Evolutionary conservation across 2,113 vertebrate species (phyloP).

Genomic region (Dipodomys merriami): DNA sequence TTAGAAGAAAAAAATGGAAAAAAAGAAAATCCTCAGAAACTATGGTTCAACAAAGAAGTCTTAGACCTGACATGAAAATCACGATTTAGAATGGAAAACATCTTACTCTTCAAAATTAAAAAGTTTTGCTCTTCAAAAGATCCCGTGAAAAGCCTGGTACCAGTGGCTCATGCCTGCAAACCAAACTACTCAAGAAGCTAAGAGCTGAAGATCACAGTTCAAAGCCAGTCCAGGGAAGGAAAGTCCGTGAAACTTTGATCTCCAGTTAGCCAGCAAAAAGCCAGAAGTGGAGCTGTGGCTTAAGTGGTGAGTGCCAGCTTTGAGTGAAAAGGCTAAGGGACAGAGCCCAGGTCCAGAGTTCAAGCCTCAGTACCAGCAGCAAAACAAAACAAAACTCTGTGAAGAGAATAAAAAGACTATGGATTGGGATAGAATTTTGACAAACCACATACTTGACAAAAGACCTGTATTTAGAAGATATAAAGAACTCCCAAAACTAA

Average conservation of each 20-base stretch:
- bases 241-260: too few relatives aligned
- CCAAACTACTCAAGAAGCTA: too few relatives aligned
- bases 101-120: constrained; percentile 35
- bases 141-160: not conserved
- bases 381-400: not conserved
- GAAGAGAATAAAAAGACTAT: constrained; percentile 33
- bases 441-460: not conserved
- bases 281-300: too few relatives aligned
- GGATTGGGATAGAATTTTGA: not conserved
- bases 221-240: too few relatives aligned
- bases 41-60: not conserved
- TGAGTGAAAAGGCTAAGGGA: too few relatives aligned
- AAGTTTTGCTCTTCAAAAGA: constrained; percentile 6
- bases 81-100: constrained; percentile 26
- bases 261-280: too few relatives aligned
- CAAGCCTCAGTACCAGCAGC: too few relatives aligned
- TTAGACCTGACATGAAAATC: constrained; percentile 6
- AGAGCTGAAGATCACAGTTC: too few relatives aligned
- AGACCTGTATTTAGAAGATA: not conserved
- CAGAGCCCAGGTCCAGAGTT: too few relatives aligned
- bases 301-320: too few relatives aligned
- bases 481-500: constrained; percentile 42
- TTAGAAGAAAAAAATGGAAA: not conserved
- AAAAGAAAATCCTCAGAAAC: constrained; percentile 1
- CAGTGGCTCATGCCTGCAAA: too few relatives aligned